Evolutionary conservation across 2,113 vertebrate genomes (phyloP).

Genomic region (Indicator indicator): DNA sequence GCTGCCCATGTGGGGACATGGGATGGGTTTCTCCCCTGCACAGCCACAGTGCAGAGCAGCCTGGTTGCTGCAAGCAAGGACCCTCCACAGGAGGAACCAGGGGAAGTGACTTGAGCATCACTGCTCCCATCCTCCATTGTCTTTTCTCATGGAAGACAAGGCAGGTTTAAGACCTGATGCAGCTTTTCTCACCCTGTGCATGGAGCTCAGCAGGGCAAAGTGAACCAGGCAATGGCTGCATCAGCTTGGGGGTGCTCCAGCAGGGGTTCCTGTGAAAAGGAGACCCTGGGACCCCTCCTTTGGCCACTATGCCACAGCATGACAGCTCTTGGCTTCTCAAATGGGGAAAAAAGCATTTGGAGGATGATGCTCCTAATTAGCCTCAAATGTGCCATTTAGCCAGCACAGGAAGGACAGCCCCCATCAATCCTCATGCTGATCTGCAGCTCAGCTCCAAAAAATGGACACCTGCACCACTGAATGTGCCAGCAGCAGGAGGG

Average conservation of each 20-base stretch:
- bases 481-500: background rate
- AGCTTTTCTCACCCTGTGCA: background rate
- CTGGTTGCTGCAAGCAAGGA: background rate
- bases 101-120: background rate
- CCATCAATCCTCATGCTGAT: background rate
- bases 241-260: background rate
- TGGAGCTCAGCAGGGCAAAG: fast-evolving
- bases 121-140: background rate
- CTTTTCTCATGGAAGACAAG: background rate
- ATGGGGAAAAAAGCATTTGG: background rate
- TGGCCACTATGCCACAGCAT: fast-evolving
- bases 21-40: background rate
- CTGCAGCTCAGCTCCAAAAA: background rate
- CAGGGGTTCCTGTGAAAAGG: background rate
- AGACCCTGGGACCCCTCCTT: background rate
- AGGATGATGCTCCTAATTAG: background rate
- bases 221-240: fast-evolving
- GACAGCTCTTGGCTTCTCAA: background rate
- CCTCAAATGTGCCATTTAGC: background rate
- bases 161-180: background rate
- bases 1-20: background rate
- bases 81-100: background rate
- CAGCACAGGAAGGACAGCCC: background rate
- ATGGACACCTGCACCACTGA: fast-evolving
- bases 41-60: background rate